Evolutionary conservation across 2,888 invertebrate species (phyloP), one percentile per base, ranked within the genome.

Genomic region (Leptopilina drosophilae): DNA sequence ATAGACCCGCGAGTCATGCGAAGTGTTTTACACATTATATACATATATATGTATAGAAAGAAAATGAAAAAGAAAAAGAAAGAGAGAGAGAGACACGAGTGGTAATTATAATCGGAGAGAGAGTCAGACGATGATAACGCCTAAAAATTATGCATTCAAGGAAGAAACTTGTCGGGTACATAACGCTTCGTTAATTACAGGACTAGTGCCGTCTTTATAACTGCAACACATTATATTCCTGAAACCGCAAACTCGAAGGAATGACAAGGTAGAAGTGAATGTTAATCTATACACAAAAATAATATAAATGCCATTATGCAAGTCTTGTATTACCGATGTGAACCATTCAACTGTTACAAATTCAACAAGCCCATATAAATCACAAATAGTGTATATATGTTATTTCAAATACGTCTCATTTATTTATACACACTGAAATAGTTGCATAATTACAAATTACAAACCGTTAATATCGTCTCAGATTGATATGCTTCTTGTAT

Each of bases 81-180:
- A 33, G 33, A 33, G 33, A 49, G 49, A 42, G 6, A 42, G 42
- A 42, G 49, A 49, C 3, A 73, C 42, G n/a, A 1, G 53, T 3
- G 56, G 73, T 73, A 73, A 73, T 73, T 73, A 73, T 73, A 73
- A 73, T 73, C 73, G 26, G 42, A 42, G 42, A 73, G 14, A 56
- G 73, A 73, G n/a, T 20, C 53, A 73, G 53, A 33, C 33, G 53
- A 33, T 53, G 73, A 73, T 73, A 53, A 56, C n/a, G 53, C 73
- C 73, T 53, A 73, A 73, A 73, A 73, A 73, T 73, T 73, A 73
- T 73, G 53, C 56, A 73, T 73, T 73, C 73, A 73, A 73, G 73
- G 73, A 73, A 73, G 73, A 73, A 56, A 26, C 73, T 73, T 33
- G 73, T 56, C n/a, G 73, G 26, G 73, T 73, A 56, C 73, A 53